Base-by-base conservation (phyloP, 2,113 vertebrate genomes). In the Nettapus auritus region DNA sequence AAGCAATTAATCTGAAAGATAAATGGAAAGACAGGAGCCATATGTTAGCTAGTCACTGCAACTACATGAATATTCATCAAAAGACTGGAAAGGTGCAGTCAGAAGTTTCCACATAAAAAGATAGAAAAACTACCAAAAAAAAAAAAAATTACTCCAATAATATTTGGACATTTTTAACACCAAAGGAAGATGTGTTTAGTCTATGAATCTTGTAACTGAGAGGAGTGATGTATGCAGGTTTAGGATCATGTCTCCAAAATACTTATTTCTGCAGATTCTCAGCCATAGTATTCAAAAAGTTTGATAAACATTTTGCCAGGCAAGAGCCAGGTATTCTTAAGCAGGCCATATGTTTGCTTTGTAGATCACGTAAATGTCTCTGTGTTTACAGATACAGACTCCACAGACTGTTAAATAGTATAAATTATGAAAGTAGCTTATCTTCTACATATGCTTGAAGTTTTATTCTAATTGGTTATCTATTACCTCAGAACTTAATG, bases 251-350 rank as follows among this genome's bases (percentile, higher is more conserved):
- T 95, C 70, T 97, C 90, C 89, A 86, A 59, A 84, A 88, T 42
- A 67, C 74, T 25, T 9, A 17, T 91, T 93, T 92, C 87, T 91
- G 86, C 70, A 96, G 48, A 88, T 57, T 86, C 40, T 84, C 53
- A 91, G 33, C 31, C 68, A 20, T 10, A 86, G 70, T 86, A 84
- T 68, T 91, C 34, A 82, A 83, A 68, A 71, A 48, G 34, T 90
- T 80, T 76, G 34, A 90, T 97, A 97, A 97, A 97, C 86, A 97
- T 85, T 96, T 95, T 95, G 71, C 60, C 50, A 69, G 59, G 57
- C 57, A 92, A 59, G 64, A 56, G 75, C 53, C 88, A 93, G 85
- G 55, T 84, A 81, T 83, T 93, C 69, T 93, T 84, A 74, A 94
- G 16, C 59, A 70, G 60, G 25, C 71, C 34, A 14, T 96, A 28